Evolutionary conservation across 2,888 invertebrate genomes (phyloP), one percentile per base, ranked within the genome.

Genomic region (Nasonovia ribisnigri): DNA sequence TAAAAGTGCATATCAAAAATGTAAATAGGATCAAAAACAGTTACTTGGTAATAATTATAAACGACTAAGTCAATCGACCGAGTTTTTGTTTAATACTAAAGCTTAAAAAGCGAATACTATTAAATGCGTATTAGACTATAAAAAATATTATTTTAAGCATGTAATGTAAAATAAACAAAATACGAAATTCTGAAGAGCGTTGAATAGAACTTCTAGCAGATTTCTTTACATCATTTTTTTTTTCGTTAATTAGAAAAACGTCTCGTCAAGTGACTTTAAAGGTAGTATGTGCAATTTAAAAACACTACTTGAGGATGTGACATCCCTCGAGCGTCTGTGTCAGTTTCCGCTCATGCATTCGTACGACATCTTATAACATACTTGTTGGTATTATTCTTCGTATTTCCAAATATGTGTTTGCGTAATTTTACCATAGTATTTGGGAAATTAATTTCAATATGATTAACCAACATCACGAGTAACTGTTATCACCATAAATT

Each of bases 181-280:
- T 43, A 46, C 13, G n/a, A 48, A 86, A 48, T 2, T 13, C 29
- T 11, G 13, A 46, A n/a, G 1, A 46, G 46, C 46, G 11, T 84
- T 54, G 16, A 57, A 11, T 42, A 36, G 6, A 42, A 13, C 43
- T 29, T 88, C 26, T 42, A 42, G 43, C 8, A 16, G 3, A 43
- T 88, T 89, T 88, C n/a, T 90, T 24, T 36, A 77, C 67, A 67
- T 84, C n/a, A 29, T 84, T 36, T 91, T 90, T 36, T 84, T 90
- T 91, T 84, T 54, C 29, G 57, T 57, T 57, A 54, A 91, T 91
- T 57, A 91, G 54, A 84, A 91, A 84, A 91, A 91, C 54, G 57
- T 91, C 84, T 57, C 11, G 84, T 91, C 91, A 54, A 91, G 84
- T 42, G 42, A 91, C 29, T 84, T 54, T 54, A 20, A 57, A 57